Percentiles rank a stretch among this genome's conserved stretches.
phyloP scores from a whole-genome alignment of 2,797 vertebrate species.

The Bradypus variegatus region DNA sequence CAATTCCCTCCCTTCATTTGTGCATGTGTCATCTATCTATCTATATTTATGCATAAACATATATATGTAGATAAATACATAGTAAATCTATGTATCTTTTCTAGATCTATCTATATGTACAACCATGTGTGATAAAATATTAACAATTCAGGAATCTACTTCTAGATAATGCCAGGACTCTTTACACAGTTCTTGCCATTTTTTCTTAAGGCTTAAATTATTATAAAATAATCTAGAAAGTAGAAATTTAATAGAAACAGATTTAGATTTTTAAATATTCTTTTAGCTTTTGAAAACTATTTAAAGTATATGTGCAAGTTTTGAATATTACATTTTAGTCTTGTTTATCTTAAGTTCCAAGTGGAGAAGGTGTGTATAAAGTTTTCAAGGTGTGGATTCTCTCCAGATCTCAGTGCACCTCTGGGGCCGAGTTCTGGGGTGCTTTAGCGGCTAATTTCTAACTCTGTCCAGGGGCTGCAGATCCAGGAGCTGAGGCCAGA shows the following conservation, averaged over 20 bases:
- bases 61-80: too few relatives aligned
- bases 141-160: not conserved
- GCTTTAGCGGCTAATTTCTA: not conserved
- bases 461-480: not conserved
- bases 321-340: not conserved
- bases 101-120: not conserved
- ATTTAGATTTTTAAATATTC: not conserved
- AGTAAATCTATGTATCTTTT: not conserved
- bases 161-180: not conserved
- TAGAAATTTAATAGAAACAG: not conserved
- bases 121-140: not conserved
- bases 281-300: not conserved
- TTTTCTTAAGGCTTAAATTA: not conserved
- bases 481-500: not conserved
- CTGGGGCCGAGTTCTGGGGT: not conserved
- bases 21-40: too few relatives aligned
- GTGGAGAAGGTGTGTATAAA: not conserved
- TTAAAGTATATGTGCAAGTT: not conserved
- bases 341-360: not conserved
- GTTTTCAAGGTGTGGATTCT: not conserved
- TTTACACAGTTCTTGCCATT: not conserved
- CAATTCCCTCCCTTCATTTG: too few relatives aligned
- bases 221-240: not conserved
- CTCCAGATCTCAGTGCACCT: not conserved
- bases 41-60: too few relatives aligned